Evolutionary conservation across 37 sponge, comb jelly and placozoan species (phyloP).

Genomic region (Cladorhizidae sp.): DNA sequence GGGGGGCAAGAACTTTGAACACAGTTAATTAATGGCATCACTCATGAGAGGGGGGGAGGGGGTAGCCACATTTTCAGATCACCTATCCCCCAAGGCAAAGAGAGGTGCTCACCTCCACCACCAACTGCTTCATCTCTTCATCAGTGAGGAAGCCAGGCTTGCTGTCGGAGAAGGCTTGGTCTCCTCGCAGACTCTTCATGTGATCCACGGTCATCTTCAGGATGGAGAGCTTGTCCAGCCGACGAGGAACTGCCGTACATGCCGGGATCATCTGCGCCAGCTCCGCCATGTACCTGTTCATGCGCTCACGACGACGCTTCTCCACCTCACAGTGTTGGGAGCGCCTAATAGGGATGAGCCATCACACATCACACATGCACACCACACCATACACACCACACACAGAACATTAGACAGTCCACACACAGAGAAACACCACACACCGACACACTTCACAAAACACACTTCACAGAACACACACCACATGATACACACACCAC

Average conservation of each 20-base stretch:
- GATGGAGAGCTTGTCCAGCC: conserved; percentile 86
- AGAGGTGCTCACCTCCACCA: conserved; percentile 84
- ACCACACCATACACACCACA: no score
- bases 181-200: conserved; percentile 87
- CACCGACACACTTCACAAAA: no score
- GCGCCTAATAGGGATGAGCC: conserved; percentile 10
- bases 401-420: background rate
- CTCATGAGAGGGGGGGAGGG: no score
- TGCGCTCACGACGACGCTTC: conserved; percentile 83
- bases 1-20: no score
- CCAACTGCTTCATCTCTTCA: conserved; percentile 89
- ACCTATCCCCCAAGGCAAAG: no score
- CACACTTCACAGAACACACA: background rate
- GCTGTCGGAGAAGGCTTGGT: conserved; percentile 58
- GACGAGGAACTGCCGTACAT: conserved; percentile 79
- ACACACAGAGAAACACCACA: no score
- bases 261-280: conserved; percentile 92
- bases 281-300: conserved; percentile 91
- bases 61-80: no score
- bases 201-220: conserved; percentile 93
- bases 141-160: conserved; percentile 83
- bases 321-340: conserved; percentile 92
- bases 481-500: background rate
- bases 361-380: no score
- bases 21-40: no score